A percentile compares a stretch with the other conserved stretches of the same genome.
These are phyloP conservation scores for Tauraco erythrolophus DNA, from an alignment of 2,113 vertebrate genomes.

Conservation along the genomic window DNA sequence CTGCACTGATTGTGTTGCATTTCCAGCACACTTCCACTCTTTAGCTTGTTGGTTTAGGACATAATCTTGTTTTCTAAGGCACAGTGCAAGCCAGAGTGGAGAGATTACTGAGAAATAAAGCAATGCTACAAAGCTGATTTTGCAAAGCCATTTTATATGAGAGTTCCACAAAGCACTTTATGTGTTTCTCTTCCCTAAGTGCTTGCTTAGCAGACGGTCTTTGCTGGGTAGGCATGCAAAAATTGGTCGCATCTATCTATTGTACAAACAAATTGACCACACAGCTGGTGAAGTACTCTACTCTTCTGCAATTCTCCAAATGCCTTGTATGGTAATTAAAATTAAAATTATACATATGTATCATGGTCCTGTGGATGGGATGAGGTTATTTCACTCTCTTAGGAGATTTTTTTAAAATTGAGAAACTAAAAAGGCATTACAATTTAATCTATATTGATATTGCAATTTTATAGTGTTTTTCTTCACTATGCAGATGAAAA, in stretches of 20 bases:
- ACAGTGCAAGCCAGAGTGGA: background rate
- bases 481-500: background rate
- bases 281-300: background rate
- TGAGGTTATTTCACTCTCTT: background rate
- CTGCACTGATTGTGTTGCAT: background rate
- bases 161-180: background rate
- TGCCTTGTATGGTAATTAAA: background rate
- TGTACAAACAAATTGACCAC: background rate
- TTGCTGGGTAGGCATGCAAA: background rate
- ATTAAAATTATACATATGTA: background rate
- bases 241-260: background rate
- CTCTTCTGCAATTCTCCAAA: background rate
- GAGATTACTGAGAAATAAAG: background rate
- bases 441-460: background rate
- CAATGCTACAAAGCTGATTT: background rate
- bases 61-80: background rate
- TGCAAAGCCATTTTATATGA: background rate
- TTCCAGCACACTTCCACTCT: background rate
- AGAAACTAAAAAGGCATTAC: background rate
- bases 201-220: background rate
- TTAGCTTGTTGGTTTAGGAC: background rate
- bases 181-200: background rate
- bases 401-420: background rate
- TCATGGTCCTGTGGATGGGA: background rate
- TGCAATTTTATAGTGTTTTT: background rate